Percentiles rank a stretch among this genome's conserved stretches.
These are phyloP conservation scores for Cyclura pinguis DNA, from an alignment of 2,797 vertebrate genomes.

Conservation along the genomic window DNA sequence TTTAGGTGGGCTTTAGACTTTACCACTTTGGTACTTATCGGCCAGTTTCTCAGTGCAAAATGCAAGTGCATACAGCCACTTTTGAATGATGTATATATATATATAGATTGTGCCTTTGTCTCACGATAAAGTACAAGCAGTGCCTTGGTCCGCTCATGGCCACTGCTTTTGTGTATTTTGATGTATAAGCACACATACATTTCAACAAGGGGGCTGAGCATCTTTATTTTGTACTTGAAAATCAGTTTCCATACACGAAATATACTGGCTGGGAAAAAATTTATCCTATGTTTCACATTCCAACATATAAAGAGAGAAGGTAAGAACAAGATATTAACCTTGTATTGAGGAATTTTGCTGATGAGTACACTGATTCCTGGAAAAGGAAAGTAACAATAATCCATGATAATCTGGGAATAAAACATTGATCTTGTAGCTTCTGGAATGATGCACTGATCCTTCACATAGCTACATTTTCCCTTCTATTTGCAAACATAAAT, in stretches of 20 bases:
- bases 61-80: neutral
- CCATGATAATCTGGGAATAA: neutral
- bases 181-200: neutral
- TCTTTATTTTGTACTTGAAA: neutral
- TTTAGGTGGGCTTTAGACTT: neutral
- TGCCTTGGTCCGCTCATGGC: neutral
- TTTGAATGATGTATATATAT: neutral
- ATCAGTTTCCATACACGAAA: neutral
- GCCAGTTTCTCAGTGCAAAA: neutral
- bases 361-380: slow-evolving; percentile 16
- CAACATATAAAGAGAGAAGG: neutral
- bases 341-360: neutral
- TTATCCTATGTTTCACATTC: neutral
- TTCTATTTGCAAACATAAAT: neutral
- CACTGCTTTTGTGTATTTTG: neutral
- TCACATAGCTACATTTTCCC: neutral
- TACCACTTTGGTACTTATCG: neutral
- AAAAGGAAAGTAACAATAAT: neutral
- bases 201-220: neutral
- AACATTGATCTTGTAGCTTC: neutral
- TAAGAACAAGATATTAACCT: neutral
- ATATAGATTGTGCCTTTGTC: neutral
- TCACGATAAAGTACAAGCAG: neutral
- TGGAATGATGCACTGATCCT: neutral
- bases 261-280: neutral